A percentile compares a stretch with the other conserved stretches of the same genome.
These are phyloP conservation scores for Pristionchus fissidentatus DNA, from an alignment of 2,888 invertebrate species.

Conservation along the genomic window DNA sequence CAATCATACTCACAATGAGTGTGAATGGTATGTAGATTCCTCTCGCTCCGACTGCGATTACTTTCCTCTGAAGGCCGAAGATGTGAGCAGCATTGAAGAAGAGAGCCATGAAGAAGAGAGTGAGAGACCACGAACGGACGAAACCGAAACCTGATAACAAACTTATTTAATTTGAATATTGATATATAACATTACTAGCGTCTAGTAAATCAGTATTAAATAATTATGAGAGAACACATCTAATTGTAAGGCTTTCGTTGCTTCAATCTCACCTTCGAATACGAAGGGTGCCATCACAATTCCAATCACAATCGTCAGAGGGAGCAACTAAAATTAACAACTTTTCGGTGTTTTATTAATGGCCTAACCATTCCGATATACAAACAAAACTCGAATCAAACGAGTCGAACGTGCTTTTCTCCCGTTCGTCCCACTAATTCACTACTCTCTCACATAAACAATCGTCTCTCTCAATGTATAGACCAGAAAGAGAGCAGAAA, in stretches of 20 bases:
- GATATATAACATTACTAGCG: neutral
- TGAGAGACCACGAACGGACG: slow-evolving; percentile 42
- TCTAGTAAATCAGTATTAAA: neutral
- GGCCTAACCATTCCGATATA: too few species aligned
- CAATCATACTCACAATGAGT: slow-evolving; percentile 30
- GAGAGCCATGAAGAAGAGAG: slow-evolving; percentile 24
- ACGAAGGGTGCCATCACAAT: slow-evolving; percentile 34
- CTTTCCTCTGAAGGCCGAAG: slow-evolving; percentile 34
- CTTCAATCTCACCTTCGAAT: slow-evolving; percentile 11
- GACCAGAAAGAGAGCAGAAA: neutral
- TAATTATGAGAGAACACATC: too few species aligned
- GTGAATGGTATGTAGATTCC: slow-evolving; percentile 41
- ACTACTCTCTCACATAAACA: neutral
- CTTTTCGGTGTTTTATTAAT: too few species aligned
- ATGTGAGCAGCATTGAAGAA: slow-evolving; percentile 38
- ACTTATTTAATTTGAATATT: neutral
- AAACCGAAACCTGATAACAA: slow-evolving; percentile 6
- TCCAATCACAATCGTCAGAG: slow-evolving; percentile 32
- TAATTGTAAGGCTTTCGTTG: neutral
- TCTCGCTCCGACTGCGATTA: slow-evolving; percentile 1
- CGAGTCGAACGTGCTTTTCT: too few species aligned
- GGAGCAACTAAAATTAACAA: slow-evolving; percentile 2
- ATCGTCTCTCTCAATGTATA: neutral
- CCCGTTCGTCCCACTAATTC: neutral
- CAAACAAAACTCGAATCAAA: too few species aligned